phyloP scores from a whole-genome alignment of 2,888 invertebrate genomes.

The Melipona bicolor region DNA sequence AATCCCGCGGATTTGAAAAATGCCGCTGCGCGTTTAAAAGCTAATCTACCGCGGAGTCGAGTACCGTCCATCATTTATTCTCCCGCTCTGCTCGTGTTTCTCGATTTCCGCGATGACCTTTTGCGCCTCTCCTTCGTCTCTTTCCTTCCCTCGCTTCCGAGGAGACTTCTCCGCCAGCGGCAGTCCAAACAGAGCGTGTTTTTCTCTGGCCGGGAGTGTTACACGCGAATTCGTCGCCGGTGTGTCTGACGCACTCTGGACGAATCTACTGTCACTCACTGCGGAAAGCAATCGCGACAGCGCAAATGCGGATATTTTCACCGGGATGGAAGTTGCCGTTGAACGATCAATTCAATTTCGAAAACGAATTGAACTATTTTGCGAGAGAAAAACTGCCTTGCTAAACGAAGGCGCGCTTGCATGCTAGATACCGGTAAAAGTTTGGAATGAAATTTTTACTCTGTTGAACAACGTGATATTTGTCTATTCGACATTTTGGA shows the following conservation, averaged over 20 bases:
- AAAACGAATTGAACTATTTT: too few species aligned
- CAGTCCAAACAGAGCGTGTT: background rate
- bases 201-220: background rate
- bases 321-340: too few species aligned
- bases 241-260: background rate
- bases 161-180: background rate
- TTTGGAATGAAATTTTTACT: too few species aligned
- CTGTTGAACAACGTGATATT: too few species aligned
- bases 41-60: background rate
- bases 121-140: background rate
- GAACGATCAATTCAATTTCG: too few species aligned
- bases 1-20: background rate
- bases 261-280: background rate
- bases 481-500: too few species aligned
- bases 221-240: background rate
- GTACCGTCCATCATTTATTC: background rate
- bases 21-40: background rate
- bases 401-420: too few species aligned
- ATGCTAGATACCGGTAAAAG: too few species aligned
- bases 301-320: background rate
- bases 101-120: background rate
- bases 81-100: background rate
- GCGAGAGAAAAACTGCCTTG: too few species aligned
- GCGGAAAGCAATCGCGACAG: too few species aligned
- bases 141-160: background rate